Percentiles rank a stretch among this genome's conserved stretches.
These are phyloP conservation scores for Kryptopterus vitreolus DNA, from an alignment of 2,797 vertebrate genomes.

Conservation along the genomic window DNA sequence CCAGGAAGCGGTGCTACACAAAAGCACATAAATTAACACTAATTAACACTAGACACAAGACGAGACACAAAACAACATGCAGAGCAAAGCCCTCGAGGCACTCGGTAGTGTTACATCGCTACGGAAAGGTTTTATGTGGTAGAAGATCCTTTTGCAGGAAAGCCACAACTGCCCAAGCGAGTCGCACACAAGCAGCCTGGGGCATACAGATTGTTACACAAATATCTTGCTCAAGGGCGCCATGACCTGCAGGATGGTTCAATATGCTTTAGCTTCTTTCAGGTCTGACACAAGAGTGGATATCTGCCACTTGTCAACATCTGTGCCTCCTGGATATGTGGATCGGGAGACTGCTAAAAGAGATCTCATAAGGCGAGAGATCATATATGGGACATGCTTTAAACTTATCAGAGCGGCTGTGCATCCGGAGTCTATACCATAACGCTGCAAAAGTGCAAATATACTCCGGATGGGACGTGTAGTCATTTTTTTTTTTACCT, in stretches of 20 bases:
- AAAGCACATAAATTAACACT: no score
- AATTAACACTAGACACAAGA: no score
- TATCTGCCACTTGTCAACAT: not conserved
- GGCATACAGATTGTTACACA: slow-evolving; percentile 9
- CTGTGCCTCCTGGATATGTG: not conserved
- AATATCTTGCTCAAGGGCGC: slow-evolving; percentile 21
- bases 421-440: not conserved
- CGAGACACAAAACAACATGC: no score
- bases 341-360: not conserved
- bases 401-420: not conserved
- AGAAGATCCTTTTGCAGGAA: not conserved
- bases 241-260: not conserved
- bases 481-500: not conserved
- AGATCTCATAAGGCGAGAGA: not conserved
- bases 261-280: not conserved
- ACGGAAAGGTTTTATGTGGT: not conserved
- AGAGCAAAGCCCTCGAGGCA: no score
- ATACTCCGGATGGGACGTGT: not conserved
- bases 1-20: no score
- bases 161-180: not conserved
- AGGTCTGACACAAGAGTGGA: not conserved
- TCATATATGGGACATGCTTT: not conserved
- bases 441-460: not conserved
- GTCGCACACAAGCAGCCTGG: not conserved
- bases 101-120: no score